phyloP scores from a whole-genome alignment of 2,797 vertebrate species.

The Limnodromus scolopaceus region DNA sequence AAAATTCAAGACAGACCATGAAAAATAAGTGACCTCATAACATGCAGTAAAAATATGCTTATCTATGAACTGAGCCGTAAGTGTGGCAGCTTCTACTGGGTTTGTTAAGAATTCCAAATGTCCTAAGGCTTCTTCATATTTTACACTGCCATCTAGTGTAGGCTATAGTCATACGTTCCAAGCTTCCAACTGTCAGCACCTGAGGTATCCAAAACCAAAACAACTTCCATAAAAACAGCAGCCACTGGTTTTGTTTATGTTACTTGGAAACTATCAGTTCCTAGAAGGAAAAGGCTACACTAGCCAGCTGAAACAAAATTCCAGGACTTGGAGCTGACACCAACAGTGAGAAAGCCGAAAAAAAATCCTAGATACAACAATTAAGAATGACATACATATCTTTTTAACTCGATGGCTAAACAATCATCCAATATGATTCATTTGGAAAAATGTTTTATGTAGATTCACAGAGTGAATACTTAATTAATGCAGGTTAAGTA shows the following conservation, averaged over 20 bases:
- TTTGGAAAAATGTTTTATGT: background rate
- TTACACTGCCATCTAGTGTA: conserved; percentile 78
- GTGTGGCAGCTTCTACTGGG: background rate
- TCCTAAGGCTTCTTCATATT: conserved; percentile 36
- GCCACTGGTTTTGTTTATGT: background rate
- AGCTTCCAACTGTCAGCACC: background rate
- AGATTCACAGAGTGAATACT: background rate
- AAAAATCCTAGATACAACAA: background rate
- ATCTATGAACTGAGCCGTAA: background rate
- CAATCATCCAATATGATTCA: background rate
- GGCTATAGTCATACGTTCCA: background rate
- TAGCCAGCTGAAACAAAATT: background rate
- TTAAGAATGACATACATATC: background rate
- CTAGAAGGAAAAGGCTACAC: background rate
- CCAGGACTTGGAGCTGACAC: background rate
- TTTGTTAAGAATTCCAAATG: background rate
- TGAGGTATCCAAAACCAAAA: background rate
- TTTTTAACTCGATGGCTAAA: background rate
- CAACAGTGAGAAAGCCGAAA: background rate
- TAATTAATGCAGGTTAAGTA: background rate
- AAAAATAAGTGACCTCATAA: background rate
- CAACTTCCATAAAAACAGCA: background rate
- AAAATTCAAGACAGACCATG: background rate
- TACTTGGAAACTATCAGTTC: background rate
- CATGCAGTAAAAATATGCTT: background rate